Evolutionary conservation across 2,888 invertebrate genomes (phyloP).

Genomic region (Xylota sylvarum): DNA sequence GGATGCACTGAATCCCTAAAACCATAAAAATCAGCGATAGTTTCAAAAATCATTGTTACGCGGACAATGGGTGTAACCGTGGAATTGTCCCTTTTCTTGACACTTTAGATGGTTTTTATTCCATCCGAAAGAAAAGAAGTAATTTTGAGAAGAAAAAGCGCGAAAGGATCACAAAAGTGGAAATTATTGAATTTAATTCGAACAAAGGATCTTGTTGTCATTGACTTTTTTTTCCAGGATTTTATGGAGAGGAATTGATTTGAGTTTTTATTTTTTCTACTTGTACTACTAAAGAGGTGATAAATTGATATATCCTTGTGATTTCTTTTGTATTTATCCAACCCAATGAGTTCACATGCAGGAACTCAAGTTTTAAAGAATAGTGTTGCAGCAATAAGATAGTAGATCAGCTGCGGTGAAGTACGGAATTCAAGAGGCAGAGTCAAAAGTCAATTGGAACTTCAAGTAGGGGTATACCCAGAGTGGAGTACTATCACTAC

Average conservation of each 20-base stretch:
- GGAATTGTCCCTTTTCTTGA: constrained; percentile 37
- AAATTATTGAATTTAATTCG: constrained; percentile 22
- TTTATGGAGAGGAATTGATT: constrained; percentile 23
- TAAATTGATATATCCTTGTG: not conserved
- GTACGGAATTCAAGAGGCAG: too few relatives aligned
- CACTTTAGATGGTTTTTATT: constrained; percentile 9
- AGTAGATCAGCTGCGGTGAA: too few relatives aligned
- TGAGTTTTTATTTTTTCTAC: too few relatives aligned
- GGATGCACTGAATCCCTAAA: constrained; percentile 19
- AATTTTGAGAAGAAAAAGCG: constrained; percentile 37
- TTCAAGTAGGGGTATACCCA: too few relatives aligned
- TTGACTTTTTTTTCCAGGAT: not conserved
- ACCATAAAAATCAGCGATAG: constrained; percentile 49
- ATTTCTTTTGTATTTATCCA: too few relatives aligned
- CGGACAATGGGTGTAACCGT: constrained; percentile 46
- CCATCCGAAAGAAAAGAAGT: constrained; percentile 14
- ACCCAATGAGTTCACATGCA: too few relatives aligned
- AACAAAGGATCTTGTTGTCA: constrained; percentile 24
- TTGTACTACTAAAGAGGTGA: too few relatives aligned
- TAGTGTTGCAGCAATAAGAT: too few relatives aligned
- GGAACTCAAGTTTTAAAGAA: too few relatives aligned
- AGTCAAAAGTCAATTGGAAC: too few relatives aligned
- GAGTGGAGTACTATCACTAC: too few relatives aligned
- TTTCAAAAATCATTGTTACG: constrained; percentile 25
- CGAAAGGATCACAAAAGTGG: constrained; percentile 47